Base-by-base conservation (phyloP, 2,888 invertebrate genomes). In the Cryptus viduatorius region DNA sequence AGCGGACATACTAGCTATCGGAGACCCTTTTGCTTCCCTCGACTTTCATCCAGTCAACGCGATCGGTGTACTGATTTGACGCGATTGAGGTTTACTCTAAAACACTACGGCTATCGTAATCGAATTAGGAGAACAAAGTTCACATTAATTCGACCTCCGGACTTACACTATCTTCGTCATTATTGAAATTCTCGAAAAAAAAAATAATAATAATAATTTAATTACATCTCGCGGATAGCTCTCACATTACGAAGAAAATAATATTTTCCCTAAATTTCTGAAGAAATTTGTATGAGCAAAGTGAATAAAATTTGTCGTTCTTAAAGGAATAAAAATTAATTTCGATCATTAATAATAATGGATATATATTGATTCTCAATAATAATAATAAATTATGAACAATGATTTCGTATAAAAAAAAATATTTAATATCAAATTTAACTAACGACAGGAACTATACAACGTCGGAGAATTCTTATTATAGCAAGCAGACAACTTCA, bases 21-120 rank as follows among this genome's bases (percentile, higher is more conserved):
- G 50, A 19, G 14, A 37, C 31, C 50, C 44, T 50, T 14, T 50
- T 29, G 19, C 5, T 31, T 50, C 16, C 59, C 78, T 10, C 61
- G 50, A 37, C 46, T 65, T 65, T 31, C 12, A 46, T 50, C 29
- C 59, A n/a, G 59, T 59, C 72, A 19, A 73, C 79, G 79, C 82
- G 85, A 85, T 86, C 73, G 82, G 82, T 87, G 19, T 2, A 86
- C 87, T 85, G 86, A 85, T 84, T 72, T 68, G 67, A 64, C 71
- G 48, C 81, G 61, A 31, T 19, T 48, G 31, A 68, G 24, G 24
- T 10, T 19, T 24, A 53, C 68, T 50, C 50, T 48, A 84, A 81
- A 69, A 24, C 84, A 69, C 71, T 71, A 1, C 73, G 77, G 16
- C 82, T 37, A 84, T 75, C 75, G 78, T 85, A 84, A 87, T 86